Evolutionary conservation across 1,140 invertebrate genomes (phyloP).

Genomic region (Neodiprion lecontei): DNA sequence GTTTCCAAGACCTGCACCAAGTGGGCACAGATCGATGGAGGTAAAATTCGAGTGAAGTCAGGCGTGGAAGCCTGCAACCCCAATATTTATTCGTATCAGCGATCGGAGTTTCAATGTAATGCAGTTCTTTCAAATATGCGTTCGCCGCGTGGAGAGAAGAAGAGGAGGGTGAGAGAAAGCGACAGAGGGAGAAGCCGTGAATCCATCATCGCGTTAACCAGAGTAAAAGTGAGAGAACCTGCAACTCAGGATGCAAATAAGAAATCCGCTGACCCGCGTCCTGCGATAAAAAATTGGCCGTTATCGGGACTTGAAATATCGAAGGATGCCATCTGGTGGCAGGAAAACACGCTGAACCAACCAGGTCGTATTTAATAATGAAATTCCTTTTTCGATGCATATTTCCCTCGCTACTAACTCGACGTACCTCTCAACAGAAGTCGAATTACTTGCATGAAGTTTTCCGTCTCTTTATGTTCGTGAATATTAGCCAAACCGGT

Average conservation of each 20-base stretch:
- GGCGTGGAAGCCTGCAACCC: neutral
- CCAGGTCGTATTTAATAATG: too few species aligned
- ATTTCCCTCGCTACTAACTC: too few species aligned
- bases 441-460: too few species aligned
- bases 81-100: slow-evolving; percentile 25
- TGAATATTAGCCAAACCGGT: too few species aligned
- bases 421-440: too few species aligned
- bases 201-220: slow-evolving; percentile 51
- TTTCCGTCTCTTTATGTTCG: too few species aligned
- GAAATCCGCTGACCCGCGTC: slow-evolving; percentile 20
- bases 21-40: neutral
- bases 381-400: too few species aligned
- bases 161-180: slow-evolving; percentile 21
- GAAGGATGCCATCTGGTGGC: too few species aligned
- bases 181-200: slow-evolving; percentile 37
- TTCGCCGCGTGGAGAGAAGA: slow-evolving; percentile 13
- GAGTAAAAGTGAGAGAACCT: slow-evolving; percentile 40
- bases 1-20: neutral
- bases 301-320: neutral
- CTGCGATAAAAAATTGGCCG: slow-evolving; percentile 38
- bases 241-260: slow-evolving; percentile 32
- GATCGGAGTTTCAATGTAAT: neutral
- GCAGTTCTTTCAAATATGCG: slow-evolving; percentile 14
- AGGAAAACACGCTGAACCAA: too few species aligned
- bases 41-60: slow-evolving; percentile 10